phyloP scores from a whole-genome alignment of 2,888 invertebrate species.

The Cyclophora punctaria region DNA sequence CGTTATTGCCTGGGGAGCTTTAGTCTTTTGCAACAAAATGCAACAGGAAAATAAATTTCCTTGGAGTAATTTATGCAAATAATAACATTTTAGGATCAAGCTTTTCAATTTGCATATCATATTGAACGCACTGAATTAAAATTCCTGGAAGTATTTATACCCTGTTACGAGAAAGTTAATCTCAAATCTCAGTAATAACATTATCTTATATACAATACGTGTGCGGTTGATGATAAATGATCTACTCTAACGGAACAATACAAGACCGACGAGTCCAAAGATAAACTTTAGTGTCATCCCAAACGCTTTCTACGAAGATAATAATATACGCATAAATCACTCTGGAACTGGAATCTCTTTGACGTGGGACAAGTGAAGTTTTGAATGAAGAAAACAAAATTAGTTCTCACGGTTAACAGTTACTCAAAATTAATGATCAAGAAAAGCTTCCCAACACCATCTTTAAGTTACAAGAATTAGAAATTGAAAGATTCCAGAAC shows the following conservation, averaged over 20 bases:
- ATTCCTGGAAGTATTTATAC: too few species aligned
- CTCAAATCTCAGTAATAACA: conserved; percentile 1
- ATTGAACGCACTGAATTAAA: too few species aligned
- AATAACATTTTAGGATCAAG: too few species aligned
- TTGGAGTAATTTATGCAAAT: background rate
- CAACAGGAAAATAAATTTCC: conserved; percentile 15
- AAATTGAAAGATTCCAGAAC: too few species aligned
- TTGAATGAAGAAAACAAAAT: too few species aligned
- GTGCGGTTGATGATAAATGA: conserved; percentile 23
- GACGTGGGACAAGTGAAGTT: background rate
- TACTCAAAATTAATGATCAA: too few species aligned
- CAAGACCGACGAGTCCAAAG: conserved; percentile 27
- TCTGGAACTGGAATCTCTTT: conserved; percentile 17
- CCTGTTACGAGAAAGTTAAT: too few species aligned
- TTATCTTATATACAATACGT: background rate
- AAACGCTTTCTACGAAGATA: conserved; percentile 26
- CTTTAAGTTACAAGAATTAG: too few species aligned
- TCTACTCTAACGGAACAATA: conserved; percentile 26
- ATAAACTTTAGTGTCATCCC: conserved; percentile 35
- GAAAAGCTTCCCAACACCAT: too few species aligned
- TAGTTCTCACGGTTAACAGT: too few species aligned
- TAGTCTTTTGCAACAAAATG: conserved; percentile 24
- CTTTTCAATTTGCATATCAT: too few species aligned
- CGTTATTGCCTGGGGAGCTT: conserved; percentile 39
- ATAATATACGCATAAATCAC: conserved; percentile 27